Conservation (phyloP, 2,888 invertebrate species). For the Heliconius cydno region DNA sequence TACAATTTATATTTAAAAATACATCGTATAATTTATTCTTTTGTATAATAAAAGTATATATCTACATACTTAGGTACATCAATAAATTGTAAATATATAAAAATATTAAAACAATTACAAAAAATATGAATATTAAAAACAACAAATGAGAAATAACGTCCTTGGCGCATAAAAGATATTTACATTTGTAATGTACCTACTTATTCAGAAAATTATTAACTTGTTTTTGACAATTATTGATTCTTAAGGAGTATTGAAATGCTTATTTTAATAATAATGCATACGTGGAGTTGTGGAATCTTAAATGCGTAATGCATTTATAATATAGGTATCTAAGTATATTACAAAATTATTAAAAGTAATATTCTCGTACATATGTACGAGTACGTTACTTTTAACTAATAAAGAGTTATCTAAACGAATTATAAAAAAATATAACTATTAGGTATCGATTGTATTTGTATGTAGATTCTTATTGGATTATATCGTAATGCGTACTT, state of each 20-base stretch:
- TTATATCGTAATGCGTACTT: not conserved
- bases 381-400: not conserved
- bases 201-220: not conserved
- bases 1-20: not conserved
- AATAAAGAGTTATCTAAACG: not conserved
- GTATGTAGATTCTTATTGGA: conserved; percentile 5
- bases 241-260: not conserved
- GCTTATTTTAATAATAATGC: not conserved
- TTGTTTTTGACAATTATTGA: not conserved
- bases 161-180: not conserved
- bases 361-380: too few species aligned
- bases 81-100: too few species aligned
- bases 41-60: not conserved
- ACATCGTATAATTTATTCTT: too few species aligned
- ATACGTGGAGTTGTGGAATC: not conserved
- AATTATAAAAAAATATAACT: not conserved
- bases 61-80: not conserved
- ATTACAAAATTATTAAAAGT: too few species aligned
- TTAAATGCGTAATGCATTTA: not conserved
- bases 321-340: not conserved
- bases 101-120: not conserved
- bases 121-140: too few species aligned
- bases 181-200: not conserved
- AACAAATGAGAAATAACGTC: too few species aligned
- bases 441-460: not conserved